Conservation (phyloP, 1,140 invertebrate genomes). For the Bombus pyrosoma region DNA sequence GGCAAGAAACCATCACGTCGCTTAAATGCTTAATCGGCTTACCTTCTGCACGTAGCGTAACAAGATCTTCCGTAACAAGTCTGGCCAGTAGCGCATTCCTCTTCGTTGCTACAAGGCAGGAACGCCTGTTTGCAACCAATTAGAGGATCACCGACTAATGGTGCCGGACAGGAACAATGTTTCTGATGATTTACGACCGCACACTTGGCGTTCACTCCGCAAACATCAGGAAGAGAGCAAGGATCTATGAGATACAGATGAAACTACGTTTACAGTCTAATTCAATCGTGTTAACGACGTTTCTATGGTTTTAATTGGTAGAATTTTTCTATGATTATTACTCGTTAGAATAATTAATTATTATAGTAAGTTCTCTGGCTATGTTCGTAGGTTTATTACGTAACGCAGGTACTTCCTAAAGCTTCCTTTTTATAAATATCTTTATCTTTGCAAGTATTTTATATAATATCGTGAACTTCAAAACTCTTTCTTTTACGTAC, state of each 20-base stretch:
- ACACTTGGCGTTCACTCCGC: conserved; percentile 92
- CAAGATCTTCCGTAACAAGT: conserved; percentile 90
- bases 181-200: conserved; percentile 87
- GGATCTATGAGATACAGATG: conserved; percentile 81
- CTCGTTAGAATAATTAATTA: background rate
- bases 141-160: conserved; percentile 89
- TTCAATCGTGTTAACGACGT: background rate
- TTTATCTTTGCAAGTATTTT: too few species aligned
- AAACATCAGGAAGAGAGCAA: conserved; percentile 89
- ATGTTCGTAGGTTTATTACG: too few species aligned
- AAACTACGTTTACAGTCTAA: background rate
- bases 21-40: conserved; percentile 50
- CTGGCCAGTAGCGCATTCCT: conserved; percentile 87
- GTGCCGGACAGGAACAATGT: conserved; percentile 88
- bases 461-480: too few species aligned
- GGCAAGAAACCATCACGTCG: background rate
- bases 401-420: too few species aligned
- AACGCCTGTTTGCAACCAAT: conserved; percentile 88
- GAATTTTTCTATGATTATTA: background rate
- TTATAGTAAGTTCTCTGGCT: background rate
- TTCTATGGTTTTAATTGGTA: background rate
- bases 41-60: conserved; percentile 88
- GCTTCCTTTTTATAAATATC: too few species aligned
- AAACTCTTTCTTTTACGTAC: too few species aligned
- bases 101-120: conserved; percentile 84